These are phyloP conservation scores for Cosmorhoe ocellata DNA, from an alignment of 2,888 invertebrate genomes.

Conservation along the genomic window DNA sequence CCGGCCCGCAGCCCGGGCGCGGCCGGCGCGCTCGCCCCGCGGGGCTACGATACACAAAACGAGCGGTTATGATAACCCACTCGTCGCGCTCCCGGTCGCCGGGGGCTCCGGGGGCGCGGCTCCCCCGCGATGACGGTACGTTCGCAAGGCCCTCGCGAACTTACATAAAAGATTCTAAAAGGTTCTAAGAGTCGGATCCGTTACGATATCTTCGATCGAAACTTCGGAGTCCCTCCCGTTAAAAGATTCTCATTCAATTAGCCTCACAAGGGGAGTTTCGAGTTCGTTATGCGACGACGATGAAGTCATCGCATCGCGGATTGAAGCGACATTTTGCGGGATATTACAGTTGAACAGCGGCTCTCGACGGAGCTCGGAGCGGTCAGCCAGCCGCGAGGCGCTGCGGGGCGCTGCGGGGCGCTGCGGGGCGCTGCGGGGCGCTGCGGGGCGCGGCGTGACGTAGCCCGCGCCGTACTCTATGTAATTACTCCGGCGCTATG, in stretches of 20 bases:
- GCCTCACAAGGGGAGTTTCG: slow-evolving; percentile 12
- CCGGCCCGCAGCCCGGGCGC: too few species aligned
- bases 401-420: too few species aligned
- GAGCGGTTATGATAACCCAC: too few species aligned
- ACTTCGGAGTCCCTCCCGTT: slow-evolving; percentile 7
- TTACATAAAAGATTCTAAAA: slow-evolving; percentile 1
- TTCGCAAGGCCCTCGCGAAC: slow-evolving; percentile 1
- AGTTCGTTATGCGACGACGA: slow-evolving; percentile 18
- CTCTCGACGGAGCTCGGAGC: too few species aligned
- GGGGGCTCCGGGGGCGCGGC: too few species aligned
- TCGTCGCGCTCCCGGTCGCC: too few species aligned
- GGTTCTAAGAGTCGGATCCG: slow-evolving; percentile 14
- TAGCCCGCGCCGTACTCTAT: not conserved
- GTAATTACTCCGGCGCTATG: slow-evolving; percentile 51
- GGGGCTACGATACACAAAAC: too few species aligned
- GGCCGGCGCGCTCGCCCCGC: too few species aligned
- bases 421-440: not conserved
- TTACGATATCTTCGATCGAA: slow-evolving; percentile 12
- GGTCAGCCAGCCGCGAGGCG: too few species aligned
- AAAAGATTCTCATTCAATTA: slow-evolving; percentile 22
- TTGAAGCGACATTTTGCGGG: too few species aligned
- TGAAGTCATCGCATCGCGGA: slow-evolving; percentile 17
- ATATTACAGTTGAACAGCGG: too few species aligned
- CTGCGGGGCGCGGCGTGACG: not conserved
- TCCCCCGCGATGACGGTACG: not conserved